Conservation (phyloP, 2,888 invertebrate genomes). For the Lepetodrilus schrolli region DNA sequence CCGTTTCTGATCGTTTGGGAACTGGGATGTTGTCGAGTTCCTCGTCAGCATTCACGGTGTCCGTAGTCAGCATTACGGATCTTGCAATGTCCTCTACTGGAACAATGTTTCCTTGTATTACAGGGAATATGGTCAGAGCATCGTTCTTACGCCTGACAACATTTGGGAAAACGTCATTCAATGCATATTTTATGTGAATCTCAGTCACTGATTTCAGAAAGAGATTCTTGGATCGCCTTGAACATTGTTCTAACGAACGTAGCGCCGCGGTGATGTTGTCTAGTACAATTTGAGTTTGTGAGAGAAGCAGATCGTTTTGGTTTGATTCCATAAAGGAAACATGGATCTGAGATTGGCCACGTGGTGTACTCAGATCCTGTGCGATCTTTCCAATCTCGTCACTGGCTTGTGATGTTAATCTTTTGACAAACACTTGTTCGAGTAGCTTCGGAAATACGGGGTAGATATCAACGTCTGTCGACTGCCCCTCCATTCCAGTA, state of each 20-base stretch:
- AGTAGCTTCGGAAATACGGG: not conserved
- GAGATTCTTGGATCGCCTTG: not conserved
- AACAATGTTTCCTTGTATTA: not conserved
- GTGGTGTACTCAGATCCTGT: not conserved
- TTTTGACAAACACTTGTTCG: not conserved
- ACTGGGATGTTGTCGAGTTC: no score
- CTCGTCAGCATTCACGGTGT: not conserved
- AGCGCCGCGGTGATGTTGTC: not conserved
- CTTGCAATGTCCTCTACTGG: not conserved
- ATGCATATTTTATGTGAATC: not conserved
- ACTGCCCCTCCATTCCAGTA: not conserved
- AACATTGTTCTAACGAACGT: not conserved
- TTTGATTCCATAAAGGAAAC: not conserved
- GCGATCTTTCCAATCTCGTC: not conserved
- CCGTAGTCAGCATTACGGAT: not conserved
- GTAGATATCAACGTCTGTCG: not conserved
- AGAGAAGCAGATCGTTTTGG: not conserved
- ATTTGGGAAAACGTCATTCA: not conserved
- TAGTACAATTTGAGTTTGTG: not conserved
- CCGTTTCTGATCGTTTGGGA: no score
- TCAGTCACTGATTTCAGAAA: not conserved
- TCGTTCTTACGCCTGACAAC: not conserved
- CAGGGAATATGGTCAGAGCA: not conserved
- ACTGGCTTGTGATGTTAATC: not conserved
- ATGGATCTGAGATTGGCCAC: not conserved